phyloP scores from a whole-genome alignment of 2,888 invertebrate species.

The Fragum whitleyi region DNA sequence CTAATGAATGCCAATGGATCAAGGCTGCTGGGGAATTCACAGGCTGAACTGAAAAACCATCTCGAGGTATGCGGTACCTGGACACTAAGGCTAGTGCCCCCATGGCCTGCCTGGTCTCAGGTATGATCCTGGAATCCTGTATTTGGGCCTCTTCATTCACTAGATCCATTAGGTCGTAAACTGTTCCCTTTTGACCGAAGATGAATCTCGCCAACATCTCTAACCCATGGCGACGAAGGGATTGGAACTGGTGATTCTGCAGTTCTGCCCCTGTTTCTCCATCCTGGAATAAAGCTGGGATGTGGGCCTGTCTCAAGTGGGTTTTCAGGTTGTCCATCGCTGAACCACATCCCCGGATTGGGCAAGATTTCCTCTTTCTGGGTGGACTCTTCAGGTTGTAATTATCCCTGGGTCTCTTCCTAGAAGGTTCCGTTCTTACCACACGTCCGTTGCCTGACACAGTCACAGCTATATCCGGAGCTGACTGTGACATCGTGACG shows the following conservation, averaged over 20 bases:
- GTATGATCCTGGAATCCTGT: neutral
- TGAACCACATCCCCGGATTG: neutral
- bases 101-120: slow-evolving; percentile 11
- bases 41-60: slow-evolving; percentile 10
- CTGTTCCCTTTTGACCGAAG: neutral
- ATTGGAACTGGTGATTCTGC: neutral
- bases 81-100: neutral
- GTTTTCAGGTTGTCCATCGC: neutral
- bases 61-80: neutral
- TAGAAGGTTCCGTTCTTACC: neutral
- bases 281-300: slow-evolving; percentile 19
- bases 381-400: neutral
- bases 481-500: neutral
- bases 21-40: slow-evolving; percentile 29
- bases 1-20: slow-evolving; percentile 32
- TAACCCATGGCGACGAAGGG: neutral
- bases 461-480: neutral
- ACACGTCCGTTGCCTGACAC: neutral
- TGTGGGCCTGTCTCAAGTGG: slow-evolving; percentile 14
- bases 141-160: slow-evolving; percentile 11
- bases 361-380: neutral
- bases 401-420: neutral
- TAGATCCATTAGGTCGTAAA: neutral
- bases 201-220: slow-evolving; percentile 13
- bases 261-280: neutral